Evolutionary conservation across 2,888 invertebrate genomes (phyloP), one percentile per base, ranked within the genome.

Genomic region (Erebia ligea): DNA sequence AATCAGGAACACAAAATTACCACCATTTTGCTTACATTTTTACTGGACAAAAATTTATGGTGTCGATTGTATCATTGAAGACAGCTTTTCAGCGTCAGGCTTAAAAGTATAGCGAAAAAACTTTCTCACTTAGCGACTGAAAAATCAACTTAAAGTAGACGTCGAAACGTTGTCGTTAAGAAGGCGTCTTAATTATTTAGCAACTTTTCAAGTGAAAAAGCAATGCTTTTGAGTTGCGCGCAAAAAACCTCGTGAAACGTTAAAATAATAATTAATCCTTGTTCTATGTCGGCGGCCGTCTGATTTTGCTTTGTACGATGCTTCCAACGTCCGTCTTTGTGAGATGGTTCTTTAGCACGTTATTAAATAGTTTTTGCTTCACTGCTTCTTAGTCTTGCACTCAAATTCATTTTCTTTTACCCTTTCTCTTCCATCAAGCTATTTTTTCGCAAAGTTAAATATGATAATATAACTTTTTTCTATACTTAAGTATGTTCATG

Each of bases 201-300:
- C 84, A 91, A 89, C 88, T 92, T 91, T 89, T 89, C 86, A 89
- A 87, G 89, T 85, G 90, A 86, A 79, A 83, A 86, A 86, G 91
- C 89, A 87, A 88, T 88, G 91, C 91, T 91, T 92, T 92, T 91
- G 91, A 91, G 91, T 92, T 87, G 90, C 84, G 86, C 83, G 82
- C 86, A 92, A 93, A 92, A 93, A 92, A 91, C 84, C 84, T 82
- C 86, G 83, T 80, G 85, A 89, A 89, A 92, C 85, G 88, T 89
- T 92, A 92, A 92, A 93, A 92, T 93, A 92, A 93, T 93, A 92
- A 93, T 92, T 93, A 93, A 93, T 93, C 92, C 91, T 88, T 83
- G 84, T 79, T 83, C 84, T 81, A 82, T 78, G 83, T 80, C 81
- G 77, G 75, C 73, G 75, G 76, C 77, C 73, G 78, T 77, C 75